phyloP scores from a whole-genome alignment of 37 sponge, comb jelly and placozoan genomes.

The Tethya wilhelma region DNA sequence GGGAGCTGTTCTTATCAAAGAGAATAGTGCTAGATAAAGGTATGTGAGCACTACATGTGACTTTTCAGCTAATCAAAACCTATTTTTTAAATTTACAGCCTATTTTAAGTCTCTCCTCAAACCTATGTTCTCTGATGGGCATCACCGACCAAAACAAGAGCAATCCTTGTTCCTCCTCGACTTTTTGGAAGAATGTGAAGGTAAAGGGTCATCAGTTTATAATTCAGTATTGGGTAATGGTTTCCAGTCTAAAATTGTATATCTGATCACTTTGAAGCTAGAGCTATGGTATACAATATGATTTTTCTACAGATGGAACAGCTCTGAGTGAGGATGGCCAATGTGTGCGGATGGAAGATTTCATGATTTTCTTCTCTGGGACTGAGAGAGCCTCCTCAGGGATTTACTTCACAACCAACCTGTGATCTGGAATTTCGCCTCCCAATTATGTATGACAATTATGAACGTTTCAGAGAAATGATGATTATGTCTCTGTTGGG shows the following conservation, averaged over 20 bases:
- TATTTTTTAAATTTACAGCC: background rate
- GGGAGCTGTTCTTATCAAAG: background rate
- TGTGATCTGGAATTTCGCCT: too few species aligned
- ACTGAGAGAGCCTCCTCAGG: background rate
- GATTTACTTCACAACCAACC: background rate
- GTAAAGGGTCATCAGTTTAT: too few species aligned
- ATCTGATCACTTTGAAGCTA: too few species aligned
- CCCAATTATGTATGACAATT: too few species aligned
- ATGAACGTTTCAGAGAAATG: too few species aligned
- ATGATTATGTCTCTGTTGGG: too few species aligned
- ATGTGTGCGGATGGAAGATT: background rate
- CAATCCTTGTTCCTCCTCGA: slow-evolving; percentile 27
- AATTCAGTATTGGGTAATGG: too few species aligned
- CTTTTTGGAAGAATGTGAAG: slow-evolving; percentile 46
- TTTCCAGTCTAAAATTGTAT: too few species aligned
- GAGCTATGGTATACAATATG: background rate
- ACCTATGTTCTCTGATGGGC: background rate
- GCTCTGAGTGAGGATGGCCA: background rate
- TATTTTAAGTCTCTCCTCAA: background rate
- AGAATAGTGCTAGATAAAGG: background rate
- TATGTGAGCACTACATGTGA: too few species aligned
- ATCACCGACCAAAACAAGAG: background rate
- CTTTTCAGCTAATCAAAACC: background rate
- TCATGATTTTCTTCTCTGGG: background rate
- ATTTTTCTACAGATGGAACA: background rate